Percentiles rank a stretch among this genome's conserved stretches.
Conservation (phyloP, 2,888 invertebrate genomes). For the Heliconius cydno region DNA sequence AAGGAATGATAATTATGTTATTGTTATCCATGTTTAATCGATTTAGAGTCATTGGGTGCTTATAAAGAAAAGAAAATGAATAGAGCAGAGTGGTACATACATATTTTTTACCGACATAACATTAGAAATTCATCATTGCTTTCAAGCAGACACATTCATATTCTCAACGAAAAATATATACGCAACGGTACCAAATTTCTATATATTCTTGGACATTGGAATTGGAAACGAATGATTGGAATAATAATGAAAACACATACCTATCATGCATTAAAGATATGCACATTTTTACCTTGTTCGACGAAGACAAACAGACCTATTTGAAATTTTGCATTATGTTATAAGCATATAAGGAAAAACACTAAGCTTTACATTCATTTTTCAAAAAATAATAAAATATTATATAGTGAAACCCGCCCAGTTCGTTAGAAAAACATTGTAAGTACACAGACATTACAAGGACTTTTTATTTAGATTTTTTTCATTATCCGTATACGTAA, state of each 20-base stretch:
- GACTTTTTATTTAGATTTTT: neutral
- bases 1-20: too few relatives aligned
- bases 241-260: slow-evolving; percentile 11
- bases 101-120: neutral
- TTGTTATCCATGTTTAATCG: too few relatives aligned
- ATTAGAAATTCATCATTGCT: neutral
- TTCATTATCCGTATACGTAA: neutral
- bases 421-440: neutral
- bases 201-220: slow-evolving; percentile 2
- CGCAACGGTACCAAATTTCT: slow-evolving; percentile 7
- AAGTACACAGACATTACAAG: neutral
- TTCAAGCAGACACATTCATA: neutral
- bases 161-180: neutral
- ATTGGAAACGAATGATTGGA: slow-evolving; percentile 18
- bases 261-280: slow-evolving; percentile 8
- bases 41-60: too few relatives aligned
- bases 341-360: neutral
- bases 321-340: neutral
- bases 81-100: neutral
- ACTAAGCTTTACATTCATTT: neutral
- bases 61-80: neutral
- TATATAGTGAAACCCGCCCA: neutral
- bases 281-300: neutral
- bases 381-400: too few relatives aligned
- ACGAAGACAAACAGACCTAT: neutral